Conservation (phyloP, 2,113 vertebrate genomes). For the Gallinago jamesoni region DNA sequence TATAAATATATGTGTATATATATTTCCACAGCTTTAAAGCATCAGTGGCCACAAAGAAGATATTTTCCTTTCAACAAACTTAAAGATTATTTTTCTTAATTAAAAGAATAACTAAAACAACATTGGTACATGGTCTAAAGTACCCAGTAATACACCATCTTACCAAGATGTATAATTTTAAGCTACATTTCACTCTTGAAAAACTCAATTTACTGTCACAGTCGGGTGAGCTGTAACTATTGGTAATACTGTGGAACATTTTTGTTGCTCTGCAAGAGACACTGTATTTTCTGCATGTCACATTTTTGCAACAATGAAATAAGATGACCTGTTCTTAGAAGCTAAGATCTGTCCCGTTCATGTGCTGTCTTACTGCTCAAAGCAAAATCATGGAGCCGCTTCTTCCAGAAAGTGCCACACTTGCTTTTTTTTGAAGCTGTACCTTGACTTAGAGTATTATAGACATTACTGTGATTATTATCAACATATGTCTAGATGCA, state of each 20-base stretch:
- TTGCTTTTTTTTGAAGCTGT: not conserved
- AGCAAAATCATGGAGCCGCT: not conserved
- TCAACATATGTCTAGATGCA: not conserved
- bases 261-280: not conserved
- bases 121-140: not conserved
- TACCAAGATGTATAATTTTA: not conserved
- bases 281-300: not conserved
- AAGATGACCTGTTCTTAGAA: not conserved
- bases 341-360: not conserved
- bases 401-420: not conserved
- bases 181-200: not conserved
- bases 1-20: not conserved
- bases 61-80: not conserved
- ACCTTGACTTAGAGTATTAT: not conserved
- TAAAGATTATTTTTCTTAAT: not conserved
- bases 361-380: not conserved
- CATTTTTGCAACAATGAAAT: not conserved
- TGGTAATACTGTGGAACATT: not conserved
- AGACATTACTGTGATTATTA: not conserved
- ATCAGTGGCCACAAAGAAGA: not conserved
- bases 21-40: not conserved
- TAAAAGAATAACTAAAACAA: not conserved
- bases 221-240: not conserved
- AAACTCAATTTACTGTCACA: not conserved
- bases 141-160: not conserved